A percentile compares a stretch with the other conserved stretches of the same genome.
phyloP scores from a whole-genome alignment of 2,113 vertebrate genomes.

The Cyphomyrus plagiostoma region DNA sequence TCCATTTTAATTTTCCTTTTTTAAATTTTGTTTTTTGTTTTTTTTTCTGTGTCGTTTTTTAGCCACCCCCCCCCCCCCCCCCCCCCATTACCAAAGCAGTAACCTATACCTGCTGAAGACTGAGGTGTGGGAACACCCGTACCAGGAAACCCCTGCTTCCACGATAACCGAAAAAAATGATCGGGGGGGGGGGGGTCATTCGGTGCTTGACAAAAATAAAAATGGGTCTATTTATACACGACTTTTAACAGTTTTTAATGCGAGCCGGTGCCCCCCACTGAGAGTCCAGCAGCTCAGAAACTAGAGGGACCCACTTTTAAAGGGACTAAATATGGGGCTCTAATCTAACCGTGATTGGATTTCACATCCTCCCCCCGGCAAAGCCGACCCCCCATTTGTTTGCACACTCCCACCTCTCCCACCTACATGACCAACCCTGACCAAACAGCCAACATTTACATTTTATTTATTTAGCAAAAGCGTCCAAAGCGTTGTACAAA shows the following conservation, averaged over 20 bases:
- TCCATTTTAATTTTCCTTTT: too few relatives aligned
- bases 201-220: not conserved
- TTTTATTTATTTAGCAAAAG: not conserved
- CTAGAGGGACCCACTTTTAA: not conserved
- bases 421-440: not conserved
- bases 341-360: not conserved
- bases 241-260: not conserved
- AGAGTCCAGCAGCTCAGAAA: not conserved
- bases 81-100: not conserved
- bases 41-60: too few relatives aligned
- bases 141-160: not conserved
- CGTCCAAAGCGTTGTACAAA: not conserved
- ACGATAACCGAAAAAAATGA: not conserved
- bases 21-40: too few relatives aligned
- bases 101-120: not conserved
- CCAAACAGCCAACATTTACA: not conserved
- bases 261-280: not conserved
- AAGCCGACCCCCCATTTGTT: not conserved
- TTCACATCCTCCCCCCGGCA: not conserved
- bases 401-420: not conserved
- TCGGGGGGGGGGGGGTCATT: not conserved
- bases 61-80: too few relatives aligned
- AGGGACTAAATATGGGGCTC: not conserved
- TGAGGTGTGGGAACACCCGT: not conserved
- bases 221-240: not conserved